phyloP scores from a whole-genome alignment of 2,888 invertebrate species.

The Tinea semifulvella region DNA sequence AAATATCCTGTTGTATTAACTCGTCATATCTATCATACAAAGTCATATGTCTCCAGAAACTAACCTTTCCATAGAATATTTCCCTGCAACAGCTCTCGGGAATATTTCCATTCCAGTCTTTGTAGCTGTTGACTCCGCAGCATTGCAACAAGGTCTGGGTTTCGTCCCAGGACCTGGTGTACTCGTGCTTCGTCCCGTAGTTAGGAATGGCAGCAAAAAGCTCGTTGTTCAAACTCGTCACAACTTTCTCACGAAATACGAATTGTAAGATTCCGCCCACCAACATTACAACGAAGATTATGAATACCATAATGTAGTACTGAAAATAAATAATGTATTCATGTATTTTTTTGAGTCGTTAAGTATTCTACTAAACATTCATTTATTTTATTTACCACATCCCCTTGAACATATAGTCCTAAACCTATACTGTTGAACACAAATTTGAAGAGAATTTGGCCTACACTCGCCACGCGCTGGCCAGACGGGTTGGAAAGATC shows the following conservation, averaged over 20 bases:
- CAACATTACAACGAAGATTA: constrained; percentile 89
- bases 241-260: constrained; percentile 87
- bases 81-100: constrained; percentile 83
- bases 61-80: constrained; percentile 60
- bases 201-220: constrained; percentile 79
- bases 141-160: constrained; percentile 86
- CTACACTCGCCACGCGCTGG: too few relatives aligned
- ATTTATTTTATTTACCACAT: too few relatives aligned
- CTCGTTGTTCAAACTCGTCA: constrained; percentile 77
- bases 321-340: constrained; percentile 43
- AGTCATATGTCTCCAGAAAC: too few relatives aligned
- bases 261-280: constrained; percentile 91
- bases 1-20: constrained; percentile 81
- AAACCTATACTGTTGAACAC: too few relatives aligned
- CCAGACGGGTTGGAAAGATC: too few relatives aligned
- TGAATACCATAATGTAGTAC: constrained; percentile 89
- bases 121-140: constrained; percentile 81
- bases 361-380: too few relatives aligned
- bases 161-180: constrained; percentile 87
- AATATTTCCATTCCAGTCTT: constrained; percentile 78
- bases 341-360: background rate
- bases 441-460: too few relatives aligned
- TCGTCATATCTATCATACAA: constrained; percentile 80
- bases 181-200: constrained; percentile 74
- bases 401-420: too few relatives aligned